Conservation (phyloP, 2,113 vertebrate genomes). For the Ptilonorhynchus violaceus region DNA sequence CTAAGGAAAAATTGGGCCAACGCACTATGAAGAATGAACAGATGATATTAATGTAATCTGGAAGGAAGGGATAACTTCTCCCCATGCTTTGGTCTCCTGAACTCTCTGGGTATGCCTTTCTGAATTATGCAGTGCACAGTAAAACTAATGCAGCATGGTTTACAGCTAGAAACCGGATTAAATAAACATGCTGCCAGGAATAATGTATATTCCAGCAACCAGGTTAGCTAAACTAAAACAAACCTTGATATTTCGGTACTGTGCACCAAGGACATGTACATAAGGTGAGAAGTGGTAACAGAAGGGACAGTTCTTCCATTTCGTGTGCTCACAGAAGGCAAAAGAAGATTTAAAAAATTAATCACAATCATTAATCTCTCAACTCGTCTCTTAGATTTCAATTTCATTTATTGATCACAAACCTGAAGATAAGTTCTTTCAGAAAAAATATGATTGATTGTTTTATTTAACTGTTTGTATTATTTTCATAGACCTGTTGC, state of each 20-base stretch:
- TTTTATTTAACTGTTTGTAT: neutral
- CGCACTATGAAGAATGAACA: neutral
- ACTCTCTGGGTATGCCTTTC: neutral
- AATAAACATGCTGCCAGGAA: neutral
- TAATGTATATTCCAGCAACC: neutral
- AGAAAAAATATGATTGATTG: neutral
- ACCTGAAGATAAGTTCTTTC: neutral
- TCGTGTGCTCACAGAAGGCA: neutral
- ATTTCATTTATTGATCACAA: neutral
- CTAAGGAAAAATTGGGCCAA: neutral
- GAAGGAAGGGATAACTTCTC: neutral
- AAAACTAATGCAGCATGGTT: neutral
- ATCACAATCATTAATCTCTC: neutral
- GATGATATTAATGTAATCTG: neutral
- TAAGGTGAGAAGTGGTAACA: neutral
- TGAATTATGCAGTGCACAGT: neutral
- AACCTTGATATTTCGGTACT: neutral
- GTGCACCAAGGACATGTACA: neutral
- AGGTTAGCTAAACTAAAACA: neutral
- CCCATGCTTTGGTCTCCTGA: neutral
- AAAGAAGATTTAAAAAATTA: neutral
- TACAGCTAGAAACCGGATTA: neutral
- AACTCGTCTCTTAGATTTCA: neutral
- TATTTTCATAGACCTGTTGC: neutral
- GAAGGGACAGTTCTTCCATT: neutral